A percentile compares a stretch with the other conserved stretches of the same genome.
These are phyloP conservation scores for Encarsia formosa DNA, from an alignment of 2,888 invertebrate species.

Conservation along the genomic window DNA sequence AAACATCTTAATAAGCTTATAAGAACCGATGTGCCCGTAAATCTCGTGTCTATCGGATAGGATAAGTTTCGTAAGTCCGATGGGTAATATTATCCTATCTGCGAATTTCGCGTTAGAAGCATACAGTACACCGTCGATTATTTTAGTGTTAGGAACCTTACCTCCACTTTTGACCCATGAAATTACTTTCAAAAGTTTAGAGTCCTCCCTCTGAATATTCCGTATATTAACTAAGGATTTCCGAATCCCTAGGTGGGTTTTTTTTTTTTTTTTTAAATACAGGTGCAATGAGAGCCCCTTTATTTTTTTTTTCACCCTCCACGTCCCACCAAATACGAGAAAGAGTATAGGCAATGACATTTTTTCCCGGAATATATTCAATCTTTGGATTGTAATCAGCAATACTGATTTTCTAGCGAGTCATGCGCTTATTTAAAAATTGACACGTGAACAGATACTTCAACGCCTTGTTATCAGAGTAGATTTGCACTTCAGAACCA, in stretches of 20 bases:
- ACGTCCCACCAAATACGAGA: background rate
- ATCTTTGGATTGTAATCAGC: too few relatives aligned
- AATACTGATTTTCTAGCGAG: too few relatives aligned
- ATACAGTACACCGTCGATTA: background rate
- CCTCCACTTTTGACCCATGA: background rate
- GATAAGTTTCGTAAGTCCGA: background rate
- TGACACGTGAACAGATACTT: too few relatives aligned
- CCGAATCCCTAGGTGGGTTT: background rate
- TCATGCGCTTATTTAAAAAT: too few relatives aligned
- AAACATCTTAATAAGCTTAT: background rate
- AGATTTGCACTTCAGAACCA: background rate
- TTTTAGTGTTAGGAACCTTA: background rate
- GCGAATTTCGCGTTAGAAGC: too few relatives aligned
- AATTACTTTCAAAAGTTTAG: background rate
- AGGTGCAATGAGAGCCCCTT: background rate
- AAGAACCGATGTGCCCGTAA: conserved; percentile 1
- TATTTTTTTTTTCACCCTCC: background rate
- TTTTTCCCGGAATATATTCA: too few relatives aligned
- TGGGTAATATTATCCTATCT: background rate
- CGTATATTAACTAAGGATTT: background rate
- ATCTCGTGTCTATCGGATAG: background rate
- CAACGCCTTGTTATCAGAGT: too few relatives aligned
- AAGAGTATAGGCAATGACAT: background rate
- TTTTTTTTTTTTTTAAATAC: background rate
- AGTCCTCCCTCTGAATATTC: background rate